Evolutionary conservation across 2,113 vertebrate species (phyloP), one percentile per base, ranked within the genome.

Genomic region (Malurus melanocephalus): DNA sequence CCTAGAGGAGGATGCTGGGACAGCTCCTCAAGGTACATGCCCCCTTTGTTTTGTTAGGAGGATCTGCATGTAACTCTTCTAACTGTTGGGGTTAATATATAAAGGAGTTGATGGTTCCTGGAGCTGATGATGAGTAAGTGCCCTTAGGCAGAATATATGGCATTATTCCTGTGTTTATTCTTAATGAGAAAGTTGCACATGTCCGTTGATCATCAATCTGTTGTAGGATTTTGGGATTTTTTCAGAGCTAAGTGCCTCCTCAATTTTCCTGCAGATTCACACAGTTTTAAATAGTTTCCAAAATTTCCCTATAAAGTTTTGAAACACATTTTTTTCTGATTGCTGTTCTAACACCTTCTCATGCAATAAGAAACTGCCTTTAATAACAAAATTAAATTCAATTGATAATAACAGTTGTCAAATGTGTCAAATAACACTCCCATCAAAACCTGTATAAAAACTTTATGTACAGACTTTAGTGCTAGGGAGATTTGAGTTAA

Each of bases 21-120:
- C 26, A 75, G 16, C 9, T 87, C 16, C 18, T 32, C 7, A 46
- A 43, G 42, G 40, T 46, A 3, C 33, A 13, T 24, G 6, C 7
- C 16, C 6, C 9, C 6, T 42, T 66, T 13, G 6, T 61, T 76
- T 89, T 68, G 22, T 64, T 61, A 56, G 19, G 43, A 74, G 43
- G 24, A 28, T 23, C 38, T 66, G 26, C 28, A 3, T 6, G 0
- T 61, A 49, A 46, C 26, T 32, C 7, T 64, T 75, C 42, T 4
- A 42, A 38, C 6, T 46, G 0, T 33, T 72, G 13, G 22, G 22
- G 4, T 24, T 24, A 57, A 3, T 52, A 3, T 42, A 1, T 38
- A 38, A 48, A 5, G 3, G 35, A 45, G 10, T 13, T 68, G 53
- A 11, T 72, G 11, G 7, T 79, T 74, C 45, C 30, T 74, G 1